Evolutionary conservation across 2,797 vertebrate genomes (phyloP), one percentile per base, ranked within the genome.

Genomic region (Scarus forsteni): DNA sequence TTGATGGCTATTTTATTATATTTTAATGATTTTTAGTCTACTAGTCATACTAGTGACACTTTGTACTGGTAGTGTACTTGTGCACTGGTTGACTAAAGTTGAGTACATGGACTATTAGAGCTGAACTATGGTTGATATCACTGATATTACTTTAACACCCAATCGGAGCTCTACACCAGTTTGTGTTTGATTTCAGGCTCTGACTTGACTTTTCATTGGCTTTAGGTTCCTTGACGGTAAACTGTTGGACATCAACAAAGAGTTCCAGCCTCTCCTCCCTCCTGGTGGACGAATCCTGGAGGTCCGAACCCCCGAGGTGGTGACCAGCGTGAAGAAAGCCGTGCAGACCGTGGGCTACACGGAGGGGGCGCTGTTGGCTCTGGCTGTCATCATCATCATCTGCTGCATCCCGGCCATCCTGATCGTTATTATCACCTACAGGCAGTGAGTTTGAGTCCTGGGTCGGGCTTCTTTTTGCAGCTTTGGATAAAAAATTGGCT

Each of bases 161-260:
- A 27, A 27, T 2, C 27, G 27, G 27, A 2, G 27, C 27, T 27
- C 27, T 4, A 27, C 4, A 27, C n/a, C n/a, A n/a, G n/a, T n/a
- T 27, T 27, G 4, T 27, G 27, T 27, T 4, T 27, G 4, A 27
- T 27, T 27, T 27, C 27, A 27, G 27, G 4, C 27, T 27, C 27
- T 27, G 4, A n/a, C 44, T 45, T n/a, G 1, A 18, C 10, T 19
- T 11, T 12, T 53, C 6, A 53, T n/a, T 46, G 4, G 58, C 16
- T 6, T 9, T 73, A 98, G 98, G 89, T 99, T 99, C 89, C 90
- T 99, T 45, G 96, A 99, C 75, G 98, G 98, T 60, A 99, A 99
- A 75, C 93, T 99, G 19, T 93, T 99, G 39, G 98, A 99, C 80
- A 99, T 99, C 85, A 99, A 98, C 76, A 99, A 98, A 85, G 96